Base-by-base conservation (phyloP, 2,888 invertebrate species). In the Lottia gigantea region DNA sequence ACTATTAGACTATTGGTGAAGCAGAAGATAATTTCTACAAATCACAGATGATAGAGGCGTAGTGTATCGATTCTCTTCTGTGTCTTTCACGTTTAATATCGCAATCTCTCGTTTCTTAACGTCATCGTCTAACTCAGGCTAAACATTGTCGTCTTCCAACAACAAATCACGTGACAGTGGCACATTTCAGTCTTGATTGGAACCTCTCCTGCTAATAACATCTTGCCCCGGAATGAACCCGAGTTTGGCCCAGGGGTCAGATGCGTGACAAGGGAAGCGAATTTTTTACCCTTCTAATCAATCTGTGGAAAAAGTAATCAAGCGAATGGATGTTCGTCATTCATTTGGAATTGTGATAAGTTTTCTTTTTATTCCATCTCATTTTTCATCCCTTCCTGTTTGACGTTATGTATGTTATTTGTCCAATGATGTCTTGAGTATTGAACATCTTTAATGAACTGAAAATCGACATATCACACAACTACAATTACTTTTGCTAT, bases 241-340 rank as follows among this genome's bases (percentile, higher is more conserved):
- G 55, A 55, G 19, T 19, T 55, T 55, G 55, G 55, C 55, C 55
- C 55, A 12, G 19, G 55, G 55, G 55, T 55, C 55, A 55, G 55
- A 55, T 23, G 55, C 55, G 55, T 55, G 55, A 55, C 55, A 55
- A 55, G 55, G 55, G 55, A 23, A 55, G 55, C 19, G 55, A 55
- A 23, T 55, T 55, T 55, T 55, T 55, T 55, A 55, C 55, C 55
- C 55, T 23, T 55, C 23, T 55, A 55, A 55, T 55, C 55, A 55
- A 55, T 55, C 55, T 55, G 23, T 55, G 55, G 55, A 55, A 55
- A 23, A 55, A 55, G 55, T 55, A 55, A 55, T 55, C 55, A 55
- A 55, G 55, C 55, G 55, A 55, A 55, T 55, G 55, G 55, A 55
- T 55, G 55, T 55, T 55, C 55, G 55, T 55, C 55, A 55, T 23